Evolutionary conservation across 2,113 vertebrate genomes (phyloP).

Genomic region (Calyptommatus sinebrachiatus): DNA sequence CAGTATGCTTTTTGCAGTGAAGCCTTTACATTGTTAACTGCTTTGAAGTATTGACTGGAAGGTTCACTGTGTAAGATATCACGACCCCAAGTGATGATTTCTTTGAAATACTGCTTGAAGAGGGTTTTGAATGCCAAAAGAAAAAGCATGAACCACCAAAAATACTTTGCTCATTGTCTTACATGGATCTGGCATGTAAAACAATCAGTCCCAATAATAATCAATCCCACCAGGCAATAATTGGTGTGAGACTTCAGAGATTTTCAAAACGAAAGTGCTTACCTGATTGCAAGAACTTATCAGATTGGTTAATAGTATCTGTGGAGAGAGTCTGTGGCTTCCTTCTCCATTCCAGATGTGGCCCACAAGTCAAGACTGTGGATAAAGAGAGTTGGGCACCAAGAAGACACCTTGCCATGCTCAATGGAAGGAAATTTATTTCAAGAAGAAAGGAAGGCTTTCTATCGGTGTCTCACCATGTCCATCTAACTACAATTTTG

Average conservation of each 20-base stretch:
- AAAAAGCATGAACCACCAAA: too few relatives aligned
- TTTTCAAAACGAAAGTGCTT: not conserved
- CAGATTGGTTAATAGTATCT: not conserved
- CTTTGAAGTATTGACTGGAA: not conserved
- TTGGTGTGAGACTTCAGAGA: not conserved
- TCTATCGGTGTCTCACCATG: too few relatives aligned
- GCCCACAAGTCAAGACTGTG: too few relatives aligned
- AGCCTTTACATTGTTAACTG: not conserved
- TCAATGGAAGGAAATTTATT: not conserved
- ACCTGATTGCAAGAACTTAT: not conserved
- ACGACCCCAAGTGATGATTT: not conserved
- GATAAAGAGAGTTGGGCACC: too few relatives aligned
- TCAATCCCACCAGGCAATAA: too few relatives aligned
- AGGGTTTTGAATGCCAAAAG: not conserved
- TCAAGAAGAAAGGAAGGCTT: too few relatives aligned
- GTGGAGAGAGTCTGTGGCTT: not conserved
- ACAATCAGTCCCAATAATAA: not conserved
- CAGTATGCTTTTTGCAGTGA: not conserved
- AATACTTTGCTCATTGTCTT: too few relatives aligned
- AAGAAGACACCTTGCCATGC: not conserved
- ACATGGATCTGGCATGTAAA: not conserved
- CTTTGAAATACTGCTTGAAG: not conserved
- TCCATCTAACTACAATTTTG: too few relatives aligned
- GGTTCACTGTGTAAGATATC: not conserved
- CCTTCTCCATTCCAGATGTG: too few relatives aligned